Evolutionary conservation across 2,888 invertebrate genomes (phyloP), one percentile per base, ranked within the genome.

Genomic region (Gandaritis pyraliata): DNA sequence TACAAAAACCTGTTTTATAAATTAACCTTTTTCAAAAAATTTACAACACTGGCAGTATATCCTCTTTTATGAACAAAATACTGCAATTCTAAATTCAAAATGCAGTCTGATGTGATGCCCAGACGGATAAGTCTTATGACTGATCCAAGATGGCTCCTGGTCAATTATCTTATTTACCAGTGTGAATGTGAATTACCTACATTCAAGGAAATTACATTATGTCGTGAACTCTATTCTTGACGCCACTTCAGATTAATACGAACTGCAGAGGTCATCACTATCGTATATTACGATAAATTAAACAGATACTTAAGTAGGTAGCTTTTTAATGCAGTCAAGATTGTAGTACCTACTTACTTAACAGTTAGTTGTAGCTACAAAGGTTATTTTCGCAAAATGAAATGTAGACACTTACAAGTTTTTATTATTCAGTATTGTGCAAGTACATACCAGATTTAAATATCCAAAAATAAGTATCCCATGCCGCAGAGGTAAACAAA

Each of bases 391-490:
- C n/a, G n/a, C n/a, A n/a, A n/a, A n/a, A n/a, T n/a, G n/a, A n/a
- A n/a, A n/a, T n/a, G n/a, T n/a, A n/a, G n/a, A n/a, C n/a, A n/a
- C n/a, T n/a, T n/a, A n/a, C n/a, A n/a, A n/a, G n/a, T n/a, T n/a
- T n/a, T n/a, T n/a, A n/a, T n/a, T n/a, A n/a, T n/a, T n/a, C n/a
- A n/a, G n/a, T n/a, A n/a, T n/a, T n/a, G n/a, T n/a, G n/a, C n/a
- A n/a, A n/a, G 1, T n/a, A 71, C 75, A 70, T 46, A 79, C 78
- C 72, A 76, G 50, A 68, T 78, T 77, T 10, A 74, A 55, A 64
- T 73, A 77, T 43, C 80, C 83, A 60, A 82, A 81, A 15, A 76
- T 64, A 10, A 85, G 65, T 36, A 86, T 77, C 3, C 87, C 86
- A 52, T 75, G 70, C 8, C 86, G 72, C 13, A 85, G 56, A 2